These are phyloP conservation scores for Melieria picta DNA, from an alignment of 2,888 invertebrate genomes.

Conservation along the genomic window DNA sequence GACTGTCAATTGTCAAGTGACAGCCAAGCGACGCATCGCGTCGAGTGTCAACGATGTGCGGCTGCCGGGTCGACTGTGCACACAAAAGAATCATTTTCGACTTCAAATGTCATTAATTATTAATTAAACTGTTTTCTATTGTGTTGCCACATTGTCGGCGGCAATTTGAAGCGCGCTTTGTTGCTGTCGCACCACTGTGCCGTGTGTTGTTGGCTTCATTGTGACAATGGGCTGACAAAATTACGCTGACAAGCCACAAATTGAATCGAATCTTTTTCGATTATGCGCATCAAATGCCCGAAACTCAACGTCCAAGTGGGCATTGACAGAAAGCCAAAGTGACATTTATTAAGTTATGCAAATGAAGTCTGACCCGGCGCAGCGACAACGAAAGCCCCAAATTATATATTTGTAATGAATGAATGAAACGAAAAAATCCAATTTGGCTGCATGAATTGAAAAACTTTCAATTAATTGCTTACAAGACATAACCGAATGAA, in stretches of 20 bases:
- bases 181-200: background rate
- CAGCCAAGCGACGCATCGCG: background rate
- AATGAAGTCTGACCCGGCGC: too few relatives aligned
- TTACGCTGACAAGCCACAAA: constrained; percentile 31
- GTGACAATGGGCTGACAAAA: constrained; percentile 31
- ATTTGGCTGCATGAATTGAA: too few relatives aligned
- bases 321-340: too few relatives aligned
- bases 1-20: background rate
- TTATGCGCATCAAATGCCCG: too few relatives aligned
- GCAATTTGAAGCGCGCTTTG: background rate
- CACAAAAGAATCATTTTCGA: constrained; percentile 16
- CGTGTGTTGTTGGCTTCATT: background rate
- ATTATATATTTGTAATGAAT: too few relatives aligned
- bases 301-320: too few relatives aligned
- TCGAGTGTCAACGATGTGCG: background rate
- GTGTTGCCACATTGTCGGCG: constrained; percentile 19
- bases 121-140: constrained; percentile 36
- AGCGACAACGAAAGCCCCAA: too few relatives aligned
- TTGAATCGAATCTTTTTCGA: constrained; percentile 9
- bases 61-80: background rate
- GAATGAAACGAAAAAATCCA: too few relatives aligned
- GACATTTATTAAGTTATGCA: too few relatives aligned
- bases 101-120: constrained; percentile 32
- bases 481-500: too few relatives aligned
- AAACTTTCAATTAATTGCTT: too few relatives aligned